Conservation (phyloP, 2,113 vertebrate species). For the Mustela lutreola region DNA sequence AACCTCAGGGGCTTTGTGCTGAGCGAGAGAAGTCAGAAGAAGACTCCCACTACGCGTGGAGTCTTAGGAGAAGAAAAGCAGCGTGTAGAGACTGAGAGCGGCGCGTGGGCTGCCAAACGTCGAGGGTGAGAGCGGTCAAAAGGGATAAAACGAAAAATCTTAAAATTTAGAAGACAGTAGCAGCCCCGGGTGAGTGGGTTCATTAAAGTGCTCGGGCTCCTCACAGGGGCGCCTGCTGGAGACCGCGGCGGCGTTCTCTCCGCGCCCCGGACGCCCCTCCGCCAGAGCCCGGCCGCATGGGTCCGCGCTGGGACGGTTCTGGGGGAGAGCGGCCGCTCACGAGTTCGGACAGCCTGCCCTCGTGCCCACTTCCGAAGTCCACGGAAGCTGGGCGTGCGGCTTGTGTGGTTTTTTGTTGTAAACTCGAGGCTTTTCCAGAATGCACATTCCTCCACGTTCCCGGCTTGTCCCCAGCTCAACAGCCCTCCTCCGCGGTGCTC, state of each 20-base stretch:
- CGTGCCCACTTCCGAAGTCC: background rate
- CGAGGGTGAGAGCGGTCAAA: background rate
- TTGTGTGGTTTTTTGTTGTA: background rate
- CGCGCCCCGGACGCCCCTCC: too few species aligned
- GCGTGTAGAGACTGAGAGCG: background rate
- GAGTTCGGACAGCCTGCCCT: background rate
- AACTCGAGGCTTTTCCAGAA: background rate
- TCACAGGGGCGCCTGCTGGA: background rate
- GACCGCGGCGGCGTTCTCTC: fast-evolving
- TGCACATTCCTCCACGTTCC: background rate
- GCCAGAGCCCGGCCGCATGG: background rate
- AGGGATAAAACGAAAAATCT: background rate
- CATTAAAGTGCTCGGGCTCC: background rate
- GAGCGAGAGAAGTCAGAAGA: background rate
- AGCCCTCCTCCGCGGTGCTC: fast-evolving
- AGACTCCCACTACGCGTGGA: fast-evolving
- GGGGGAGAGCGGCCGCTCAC: background rate
- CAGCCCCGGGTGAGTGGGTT: background rate
- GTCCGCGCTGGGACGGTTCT: background rate
- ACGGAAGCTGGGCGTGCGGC: background rate
- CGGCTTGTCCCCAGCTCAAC: background rate
- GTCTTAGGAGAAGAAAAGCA: background rate
- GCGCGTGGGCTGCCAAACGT: background rate
- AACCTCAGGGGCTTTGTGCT: background rate
- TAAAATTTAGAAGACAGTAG: background rate